Percentiles rank a stretch among this genome's conserved stretches.
Conservation (phyloP, 2,888 invertebrate species). For the Drosophila affinis region DNA sequence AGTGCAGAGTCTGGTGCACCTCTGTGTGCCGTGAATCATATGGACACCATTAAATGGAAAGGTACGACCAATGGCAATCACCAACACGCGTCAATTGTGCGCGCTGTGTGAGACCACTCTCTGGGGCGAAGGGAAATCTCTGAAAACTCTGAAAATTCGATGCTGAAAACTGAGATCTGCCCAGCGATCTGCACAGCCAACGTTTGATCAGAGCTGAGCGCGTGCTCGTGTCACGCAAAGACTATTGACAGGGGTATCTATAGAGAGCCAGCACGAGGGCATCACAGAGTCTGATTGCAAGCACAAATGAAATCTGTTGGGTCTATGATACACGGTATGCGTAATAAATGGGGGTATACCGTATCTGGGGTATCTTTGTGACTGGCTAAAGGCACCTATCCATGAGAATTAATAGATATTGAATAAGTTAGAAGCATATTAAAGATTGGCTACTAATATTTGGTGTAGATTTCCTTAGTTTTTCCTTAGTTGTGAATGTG, state of each 20-base stretch:
- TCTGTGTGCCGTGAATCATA: constrained; percentile 76
- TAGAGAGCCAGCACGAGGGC: constrained; percentile 8
- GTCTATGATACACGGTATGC: constrained; percentile 3
- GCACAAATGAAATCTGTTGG: constrained; percentile 46
- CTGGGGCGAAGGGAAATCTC: constrained; percentile 30
- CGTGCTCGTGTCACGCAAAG: constrained; percentile 33
- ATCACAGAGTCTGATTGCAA: constrained; percentile 51
- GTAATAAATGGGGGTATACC: neutral
- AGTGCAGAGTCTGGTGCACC: constrained; percentile 8
- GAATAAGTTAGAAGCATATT: too few relatives aligned
- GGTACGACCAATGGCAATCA: constrained; percentile 68
- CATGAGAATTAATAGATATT: too few relatives aligned
- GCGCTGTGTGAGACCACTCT: constrained; percentile 69
- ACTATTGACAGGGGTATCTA: neutral
- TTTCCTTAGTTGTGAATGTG: neutral
- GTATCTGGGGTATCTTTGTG: neutral
- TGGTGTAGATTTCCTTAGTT: too few relatives aligned
- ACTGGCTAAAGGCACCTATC: neutral
- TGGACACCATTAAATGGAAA: constrained; percentile 80
- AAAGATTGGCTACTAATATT: too few relatives aligned
- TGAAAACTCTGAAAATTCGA: constrained; percentile 14
- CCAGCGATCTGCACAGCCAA: constrained; percentile 19
- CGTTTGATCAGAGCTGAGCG: constrained; percentile 25
- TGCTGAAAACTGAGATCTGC: constrained; percentile 37
- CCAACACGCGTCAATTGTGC: constrained; percentile 78